Base-by-base conservation (phyloP, 1,140 invertebrate species). In the Carposina sasakii region DNA sequence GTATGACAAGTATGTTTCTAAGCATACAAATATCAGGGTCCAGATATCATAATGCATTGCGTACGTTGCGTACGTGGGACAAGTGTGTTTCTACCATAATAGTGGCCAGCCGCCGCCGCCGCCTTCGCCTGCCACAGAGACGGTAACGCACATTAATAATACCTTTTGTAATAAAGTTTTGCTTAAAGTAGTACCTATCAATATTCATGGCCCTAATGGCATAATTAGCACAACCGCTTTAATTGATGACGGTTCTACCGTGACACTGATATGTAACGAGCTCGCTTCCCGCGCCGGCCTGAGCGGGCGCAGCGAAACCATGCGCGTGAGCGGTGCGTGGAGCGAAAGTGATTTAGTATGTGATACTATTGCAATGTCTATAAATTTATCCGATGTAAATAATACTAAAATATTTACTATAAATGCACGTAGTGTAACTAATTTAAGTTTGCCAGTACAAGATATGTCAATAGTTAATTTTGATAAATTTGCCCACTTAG, bases 381-480 rank as follows among this genome's bases (percentile, higher is more conserved):
- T 33, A 8, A 15, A 33, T 10, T 3, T 33, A 10, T 33, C 31
- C 5, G 31, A 15, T 33, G 13, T 33, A 33, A 15, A 48, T 15
- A 40, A 28, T 42, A 41, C 24, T 13, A 43, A 26, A 16, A 24
- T 45, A 22, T 49, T 36, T 49, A 48, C 19, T 9, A 12, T 57
- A 4, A 19, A 9, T n/a, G 50, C 44, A 3, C 52, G 57, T 28
- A 52, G 54, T 52, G 34, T 54, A 15, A 20, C 48, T 4, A 17
- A 60, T n/a, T 24, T 63, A 33, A 44, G 41, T 45, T 48, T 59
- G 15, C 39, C 57, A 9, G 24, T 22, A 4, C 52, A 59, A 45
- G 20, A 39, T 20, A 9, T 54, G 24, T 41, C 20, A 12, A 10
- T 26, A 26, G 24, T 31, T 31, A 26, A 48, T 16, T 46, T 15